Conservation (phyloP, 2,113 vertebrate genomes). For the Oryzias melastigma region DNA sequence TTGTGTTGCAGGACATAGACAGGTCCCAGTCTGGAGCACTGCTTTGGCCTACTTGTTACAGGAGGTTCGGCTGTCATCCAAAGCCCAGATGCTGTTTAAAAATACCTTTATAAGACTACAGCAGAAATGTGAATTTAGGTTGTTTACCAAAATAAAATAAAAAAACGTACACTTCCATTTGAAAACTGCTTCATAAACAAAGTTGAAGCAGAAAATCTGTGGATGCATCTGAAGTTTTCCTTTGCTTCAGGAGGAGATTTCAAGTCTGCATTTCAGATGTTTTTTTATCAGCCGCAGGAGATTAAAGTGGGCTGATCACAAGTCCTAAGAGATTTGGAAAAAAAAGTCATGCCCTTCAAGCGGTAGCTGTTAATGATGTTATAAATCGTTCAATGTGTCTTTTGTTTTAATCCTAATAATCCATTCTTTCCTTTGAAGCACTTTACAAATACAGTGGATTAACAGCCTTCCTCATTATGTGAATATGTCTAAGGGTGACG, state of each 20-base stretch:
- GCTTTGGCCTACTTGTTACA: conserved; percentile 33
- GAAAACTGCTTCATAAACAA: conserved; percentile 1
- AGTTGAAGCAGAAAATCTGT: too few relatives aligned
- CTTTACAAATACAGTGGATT: conserved; percentile 51
- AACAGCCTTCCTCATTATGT: conserved; percentile 44
- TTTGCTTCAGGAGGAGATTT: conserved; percentile 5
- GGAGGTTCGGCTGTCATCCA: conserved; percentile 16
- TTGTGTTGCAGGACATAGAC: conserved; percentile 44
- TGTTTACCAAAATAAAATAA: conserved; percentile 2
- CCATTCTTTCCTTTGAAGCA: conserved; percentile 71
- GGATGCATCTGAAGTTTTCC: conserved; percentile 6
- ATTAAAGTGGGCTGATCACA: conserved; percentile 36
- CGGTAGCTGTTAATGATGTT: conserved; percentile 59
- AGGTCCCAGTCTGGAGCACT: conserved; percentile 23
- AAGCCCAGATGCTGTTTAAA: conserved; percentile 36
- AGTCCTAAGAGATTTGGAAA: conserved; percentile 49
- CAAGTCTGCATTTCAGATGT: conserved; percentile 26
- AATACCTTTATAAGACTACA: conserved; percentile 16
- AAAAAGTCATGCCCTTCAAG: conserved; percentile 62
- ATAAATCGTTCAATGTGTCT: conserved; percentile 83
- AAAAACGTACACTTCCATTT: conserved; percentile 14
- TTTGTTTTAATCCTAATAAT: conserved; percentile 88
- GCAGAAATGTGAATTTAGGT: conserved; percentile 15
- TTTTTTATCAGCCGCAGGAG: conserved; percentile 44
- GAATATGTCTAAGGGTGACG: conserved; percentile 59